Base-by-base conservation (phyloP, 2,888 invertebrate genomes). In the Rotaria sp. region DNA sequence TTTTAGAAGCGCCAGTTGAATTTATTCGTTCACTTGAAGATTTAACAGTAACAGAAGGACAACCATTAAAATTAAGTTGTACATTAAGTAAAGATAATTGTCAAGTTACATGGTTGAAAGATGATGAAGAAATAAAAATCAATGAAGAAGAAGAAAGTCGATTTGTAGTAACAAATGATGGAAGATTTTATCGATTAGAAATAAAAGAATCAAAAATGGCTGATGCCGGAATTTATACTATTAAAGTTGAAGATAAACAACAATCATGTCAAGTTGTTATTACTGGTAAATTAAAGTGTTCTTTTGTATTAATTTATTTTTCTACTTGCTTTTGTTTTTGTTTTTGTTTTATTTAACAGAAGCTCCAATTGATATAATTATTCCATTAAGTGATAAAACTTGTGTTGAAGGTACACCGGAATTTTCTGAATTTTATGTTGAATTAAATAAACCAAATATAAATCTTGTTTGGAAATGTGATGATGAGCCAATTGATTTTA, bases 1-100 rank as follows among this genome's bases (percentile, higher is more conserved):
- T 89, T 88, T 30, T 89, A 90, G 91, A 90, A 88, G 88, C 89
- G 52, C 89, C 89, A 67, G 88, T 90, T 21, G 90, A 90, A 85
- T 89, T 90, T 87, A 87, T 90, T 59, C 88, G 89, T n/a, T 88
- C 88, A 85, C 88, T 91, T 50, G 88, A 89, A 84, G 89, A 91
- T 88, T 87, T 89, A 52, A 89, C 89, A 45, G 89, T 90, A 5
- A 89, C 88, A 50, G 90, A 89, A 50, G 85, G 86, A 38, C 45
- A 48, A 45, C 85, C 74, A 35, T 55, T 52, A 13, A 13, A 50
- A 48, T 80, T 86, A 50, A 59, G 35, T 30, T 74, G 85, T 55
- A 85, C 52, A 45, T 52, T 86, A 24, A 86, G 59, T 85, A 84
- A 84, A 45, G 85, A 85, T 13, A 86, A 86, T 84, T 85, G 85